These are phyloP conservation scores for Anguilla obscura DNA, from an alignment of 2,797 vertebrate genomes.

Conservation along the genomic window DNA sequence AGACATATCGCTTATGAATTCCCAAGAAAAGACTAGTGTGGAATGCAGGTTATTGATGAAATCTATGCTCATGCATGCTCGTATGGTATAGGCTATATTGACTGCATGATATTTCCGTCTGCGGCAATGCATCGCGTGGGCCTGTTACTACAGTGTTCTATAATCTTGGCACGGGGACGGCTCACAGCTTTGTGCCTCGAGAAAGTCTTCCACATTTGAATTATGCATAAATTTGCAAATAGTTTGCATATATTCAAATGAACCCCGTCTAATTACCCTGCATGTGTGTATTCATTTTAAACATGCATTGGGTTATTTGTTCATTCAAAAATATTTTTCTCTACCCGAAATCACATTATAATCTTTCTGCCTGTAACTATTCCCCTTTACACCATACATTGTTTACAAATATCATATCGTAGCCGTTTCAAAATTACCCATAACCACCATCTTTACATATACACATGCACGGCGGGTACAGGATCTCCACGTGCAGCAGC, in stretches of 20 bases:
- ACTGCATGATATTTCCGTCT: not conserved
- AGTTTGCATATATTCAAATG: constrained; percentile 82
- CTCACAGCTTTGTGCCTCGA: constrained; percentile 22
- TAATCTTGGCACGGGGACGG: constrained; percentile 19
- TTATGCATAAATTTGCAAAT: constrained; percentile 61
- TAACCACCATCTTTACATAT: not conserved
- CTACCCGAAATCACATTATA: not conserved
- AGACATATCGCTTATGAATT: not conserved
- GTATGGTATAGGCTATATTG: not conserved
- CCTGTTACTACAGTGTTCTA: constrained; percentile 4
- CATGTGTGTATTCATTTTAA: constrained; percentile 55
- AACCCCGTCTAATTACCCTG: constrained; percentile 69
- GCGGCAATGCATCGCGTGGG: not conserved
- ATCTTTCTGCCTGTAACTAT: not conserved
- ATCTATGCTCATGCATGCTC: not conserved
- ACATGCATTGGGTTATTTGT: constrained; percentile 20
- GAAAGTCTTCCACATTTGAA: constrained; percentile 48
- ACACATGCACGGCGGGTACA: not conserved
- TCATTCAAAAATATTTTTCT: not conserved
- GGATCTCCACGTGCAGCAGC: not conserved
- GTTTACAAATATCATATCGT: not conserved
- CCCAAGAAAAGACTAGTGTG: not conserved
- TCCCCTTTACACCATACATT: not conserved
- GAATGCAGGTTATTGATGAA: not conserved
- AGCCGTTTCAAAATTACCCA: not conserved